Percentiles rank a stretch among this genome's conserved stretches.
Conservation (phyloP, 1,140 invertebrate genomes). For the Zaprionus taronus region DNA sequence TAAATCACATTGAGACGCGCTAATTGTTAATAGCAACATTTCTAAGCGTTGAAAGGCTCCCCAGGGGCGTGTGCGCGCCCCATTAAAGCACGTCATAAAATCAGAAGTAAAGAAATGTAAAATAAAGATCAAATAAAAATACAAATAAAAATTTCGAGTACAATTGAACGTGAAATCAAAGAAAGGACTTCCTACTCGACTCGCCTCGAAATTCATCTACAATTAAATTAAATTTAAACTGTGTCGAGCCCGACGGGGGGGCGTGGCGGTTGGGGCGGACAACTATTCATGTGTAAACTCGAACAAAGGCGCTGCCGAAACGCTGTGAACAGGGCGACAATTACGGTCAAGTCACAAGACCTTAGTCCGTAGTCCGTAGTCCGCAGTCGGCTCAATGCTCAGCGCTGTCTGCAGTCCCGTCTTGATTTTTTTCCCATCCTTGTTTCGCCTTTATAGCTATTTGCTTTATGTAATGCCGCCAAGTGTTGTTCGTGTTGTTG, state of each 20-base stretch:
- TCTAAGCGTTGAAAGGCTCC: neutral
- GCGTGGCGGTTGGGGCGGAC: conserved; percentile 18
- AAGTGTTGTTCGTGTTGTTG: conserved; percentile 62
- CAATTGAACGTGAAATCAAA: conserved; percentile 69
- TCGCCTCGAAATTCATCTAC: conserved; percentile 53
- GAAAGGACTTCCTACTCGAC: conserved; percentile 23
- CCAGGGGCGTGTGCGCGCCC: neutral
- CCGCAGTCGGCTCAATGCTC: conserved; percentile 8
- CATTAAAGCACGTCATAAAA: conserved; percentile 41
- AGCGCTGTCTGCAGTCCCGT: conserved; percentile 4
- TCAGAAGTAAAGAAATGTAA: conserved; percentile 53
- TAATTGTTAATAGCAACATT: neutral
- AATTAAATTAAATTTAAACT: conserved; percentile 78
- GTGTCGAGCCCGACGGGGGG: neutral
- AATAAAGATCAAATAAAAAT: conserved; percentile 78
- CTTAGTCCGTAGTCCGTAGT: neutral
- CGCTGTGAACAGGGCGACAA: conserved; percentile 63
- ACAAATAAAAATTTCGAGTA: conserved; percentile 68
- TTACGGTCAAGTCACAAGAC: conserved; percentile 74
- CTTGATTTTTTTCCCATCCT: conserved; percentile 46
- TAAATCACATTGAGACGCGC: neutral
- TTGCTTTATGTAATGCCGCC: conserved; percentile 76
- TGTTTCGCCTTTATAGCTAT: conserved; percentile 74
- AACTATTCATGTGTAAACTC: conserved; percentile 81
- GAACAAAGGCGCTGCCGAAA: conserved; percentile 49